Evolutionary conservation across 2,888 invertebrate genomes (phyloP), one percentile per base, ranked within the genome.

Genomic region (Diaphora mendica): DNA sequence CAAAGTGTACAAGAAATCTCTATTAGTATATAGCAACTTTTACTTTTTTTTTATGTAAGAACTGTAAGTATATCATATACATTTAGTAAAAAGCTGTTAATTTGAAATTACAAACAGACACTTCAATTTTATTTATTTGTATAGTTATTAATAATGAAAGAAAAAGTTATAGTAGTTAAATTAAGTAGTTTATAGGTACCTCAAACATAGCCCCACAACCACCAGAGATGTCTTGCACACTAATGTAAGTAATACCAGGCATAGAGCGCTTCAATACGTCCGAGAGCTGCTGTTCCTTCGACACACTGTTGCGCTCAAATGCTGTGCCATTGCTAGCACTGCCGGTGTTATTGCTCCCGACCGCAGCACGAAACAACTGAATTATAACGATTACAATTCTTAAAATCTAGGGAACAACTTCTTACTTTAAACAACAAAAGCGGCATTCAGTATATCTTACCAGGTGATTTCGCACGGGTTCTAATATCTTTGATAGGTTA

Each of bases 151-250:
- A 48, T 48, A 48, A 48, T 20, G 15, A 48, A 20, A 48, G 20
- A 20, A 20, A 48, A 48, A 20, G 20, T 48, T 20, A 48, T 0
- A 48, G 5, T 48, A 48, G 20, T 20, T 51, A 2, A 51, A 51
- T 51, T 20, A 11, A 42, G 62, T 26, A 35, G 33, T 35, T 0
- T 42, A 51, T 42, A 69, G 11, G 51, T 55, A 97, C 96, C 92
- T 97, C 97, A 91, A 97, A 98, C 98, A 98, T 98, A 26, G 98
- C 97, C 3, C 98, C 98, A 89, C 98, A 97, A 69, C 98, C 97
- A 74, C 98, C 98, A 26, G 98, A 98, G 67, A 97, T 97, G 86
- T 98, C 98, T 75, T 96, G 95, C 1, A 98, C 97, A 87, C 96
- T 96, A 73, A 98, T 96, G 67, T 94, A 92, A 17, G 96, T 96